Conservation (phyloP, 2,113 vertebrate genomes). For the Xiphorhynchus elegans region DNA sequence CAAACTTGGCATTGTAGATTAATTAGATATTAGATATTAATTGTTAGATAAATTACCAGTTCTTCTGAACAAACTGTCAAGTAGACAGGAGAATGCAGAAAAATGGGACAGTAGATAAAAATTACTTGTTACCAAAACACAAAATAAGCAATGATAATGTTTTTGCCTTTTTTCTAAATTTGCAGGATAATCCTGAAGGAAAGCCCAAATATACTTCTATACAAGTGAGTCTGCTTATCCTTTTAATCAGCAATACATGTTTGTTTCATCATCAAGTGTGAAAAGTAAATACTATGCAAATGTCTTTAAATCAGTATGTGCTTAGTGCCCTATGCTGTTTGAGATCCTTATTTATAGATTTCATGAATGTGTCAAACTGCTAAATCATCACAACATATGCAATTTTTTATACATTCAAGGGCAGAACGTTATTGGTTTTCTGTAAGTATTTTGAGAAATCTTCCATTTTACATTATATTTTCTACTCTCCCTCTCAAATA, state of each 20-base stretch:
- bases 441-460: not conserved
- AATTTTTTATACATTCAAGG: not conserved
- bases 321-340: not conserved
- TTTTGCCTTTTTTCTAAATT: not conserved
- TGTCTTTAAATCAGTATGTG: not conserved
- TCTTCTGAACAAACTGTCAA: not conserved
- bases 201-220: not conserved
- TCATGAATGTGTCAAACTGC: not conserved
- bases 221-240: slow-evolving; percentile 30
- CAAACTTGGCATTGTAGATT: not conserved
- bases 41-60: not conserved
- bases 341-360: not conserved
- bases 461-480: not conserved
- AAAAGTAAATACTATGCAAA: not conserved
- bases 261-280: not conserved
- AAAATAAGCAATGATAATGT: not conserved
- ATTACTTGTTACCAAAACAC: not conserved
- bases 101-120: not conserved
- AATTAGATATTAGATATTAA: not conserved
- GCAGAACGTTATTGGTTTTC: not conserved
- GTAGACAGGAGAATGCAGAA: not conserved
- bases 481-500: not conserved
- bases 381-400: not conserved
- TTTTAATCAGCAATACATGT: not conserved
- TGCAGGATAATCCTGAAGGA: not conserved